phyloP scores from a whole-genome alignment of 2,797 vertebrate genomes.

The Mus spretus region DNA sequence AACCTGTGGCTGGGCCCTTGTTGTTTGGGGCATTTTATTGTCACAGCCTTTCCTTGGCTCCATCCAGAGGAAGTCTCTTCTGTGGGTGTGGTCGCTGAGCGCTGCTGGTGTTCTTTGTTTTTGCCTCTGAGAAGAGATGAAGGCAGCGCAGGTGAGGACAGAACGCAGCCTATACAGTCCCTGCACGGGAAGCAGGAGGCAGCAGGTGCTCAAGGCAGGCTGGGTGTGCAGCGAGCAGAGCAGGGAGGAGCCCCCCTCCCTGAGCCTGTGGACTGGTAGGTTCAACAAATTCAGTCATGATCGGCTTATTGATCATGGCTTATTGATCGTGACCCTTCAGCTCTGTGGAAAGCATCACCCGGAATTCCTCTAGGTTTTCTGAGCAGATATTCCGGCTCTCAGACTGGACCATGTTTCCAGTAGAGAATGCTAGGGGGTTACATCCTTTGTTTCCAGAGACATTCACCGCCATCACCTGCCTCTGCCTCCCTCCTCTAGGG shows the following conservation, averaged over 20 bases:
- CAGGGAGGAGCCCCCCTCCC: no score
- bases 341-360: background rate
- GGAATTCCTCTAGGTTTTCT: conserved; percentile 59
- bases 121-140: background rate
- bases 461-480: conserved; percentile 3
- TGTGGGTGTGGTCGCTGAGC: accelerated
- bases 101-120: background rate
- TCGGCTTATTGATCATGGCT: background rate
- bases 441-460: conserved; percentile 61
- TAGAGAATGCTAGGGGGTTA: background rate
- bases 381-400: background rate
- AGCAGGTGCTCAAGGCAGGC: accelerated
- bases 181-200: accelerated
- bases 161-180: accelerated
- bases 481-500: background rate
- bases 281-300: background rate
- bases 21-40: background rate
- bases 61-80: background rate
- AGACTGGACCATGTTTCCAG: conserved; percentile 43
- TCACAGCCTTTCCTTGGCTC: background rate
- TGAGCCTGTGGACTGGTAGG: accelerated
- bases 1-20: accelerated
- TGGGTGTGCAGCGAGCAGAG: background rate
- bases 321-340: background rate
- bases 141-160: background rate